Base-by-base conservation (phyloP, 2,888 invertebrate species). In the Coelopa pilipes region DNA sequence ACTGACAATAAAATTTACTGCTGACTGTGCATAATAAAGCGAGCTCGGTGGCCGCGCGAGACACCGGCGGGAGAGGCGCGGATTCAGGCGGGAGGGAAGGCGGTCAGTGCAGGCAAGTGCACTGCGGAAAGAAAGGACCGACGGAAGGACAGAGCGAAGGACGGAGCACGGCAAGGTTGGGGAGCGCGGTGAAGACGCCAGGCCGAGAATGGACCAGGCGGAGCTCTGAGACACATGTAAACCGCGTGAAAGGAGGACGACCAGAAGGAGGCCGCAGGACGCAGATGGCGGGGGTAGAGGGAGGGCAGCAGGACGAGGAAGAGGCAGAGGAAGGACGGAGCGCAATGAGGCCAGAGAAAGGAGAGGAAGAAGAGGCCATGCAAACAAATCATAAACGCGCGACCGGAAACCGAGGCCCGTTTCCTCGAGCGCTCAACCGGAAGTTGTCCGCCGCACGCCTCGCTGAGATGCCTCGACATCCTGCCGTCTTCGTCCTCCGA, bases 1-100 rank as follows among this genome's bases (percentile, higher is more conserved):
- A 86, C 85, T 83, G 84, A 86, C 84, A 85, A 86, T 86, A 86
- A 86, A 86, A 85, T 86, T 85, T 85, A 86, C 82, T 85, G 82
- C 84, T 84, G 83, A 84, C 82, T 84, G 82, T 80, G 82, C 83
- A 83, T 82, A 85, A 85, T 85, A 86, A 84, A 83, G 81, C 80
- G 79, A 71, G 12, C 50, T 17, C 72, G 69, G 45, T 65, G 59
- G 60, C 60, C 34, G 66, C 11, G 7, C 21, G 70, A 12, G n/a
- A 12, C 15, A 45, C 47, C 13, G n/a, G 55, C 47, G 47, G 63
- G 70, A 74, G 62, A 73, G 55, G 72, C 76, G 74, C 75, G 76
- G 74, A 46, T 60, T 70, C 73, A 73, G 53, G 57, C 70, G 62
- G 60, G 45, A 46, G 63, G 50, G 46, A 49, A 75, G 70, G 66